A percentile compares a stretch with the other conserved stretches of the same genome.
phyloP scores from a whole-genome alignment of 2,113 vertebrate species.

The Pungitius pungitius region DNA sequence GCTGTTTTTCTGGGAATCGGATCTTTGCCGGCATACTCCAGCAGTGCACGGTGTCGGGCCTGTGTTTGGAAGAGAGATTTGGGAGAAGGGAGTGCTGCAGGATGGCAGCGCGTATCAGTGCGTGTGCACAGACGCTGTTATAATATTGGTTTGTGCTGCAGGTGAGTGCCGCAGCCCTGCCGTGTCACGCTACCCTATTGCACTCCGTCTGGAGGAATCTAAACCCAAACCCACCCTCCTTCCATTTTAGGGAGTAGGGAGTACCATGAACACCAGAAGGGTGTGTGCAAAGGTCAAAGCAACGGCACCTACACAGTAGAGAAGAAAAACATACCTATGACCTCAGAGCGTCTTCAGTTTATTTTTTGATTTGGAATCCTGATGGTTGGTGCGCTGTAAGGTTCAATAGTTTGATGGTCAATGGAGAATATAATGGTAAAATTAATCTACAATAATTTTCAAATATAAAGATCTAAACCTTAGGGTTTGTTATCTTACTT shows the following conservation, averaged over 20 bases:
- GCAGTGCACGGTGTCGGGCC: constrained; percentile 49
- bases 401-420: background rate
- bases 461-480: background rate
- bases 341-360: background rate
- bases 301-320: constrained; percentile 13
- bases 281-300: constrained; percentile 17
- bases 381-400: background rate
- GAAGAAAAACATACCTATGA: constrained; percentile 11
- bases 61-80: constrained; percentile 57
- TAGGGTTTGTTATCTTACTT: background rate
- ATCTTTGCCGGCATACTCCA: constrained; percentile 43
- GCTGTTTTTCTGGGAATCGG: constrained; percentile 69
- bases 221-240: constrained; percentile 53
- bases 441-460: background rate
- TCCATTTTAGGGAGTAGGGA: constrained; percentile 23
- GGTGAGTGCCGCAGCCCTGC: constrained; percentile 36
- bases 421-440: background rate
- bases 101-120: constrained; percentile 32
- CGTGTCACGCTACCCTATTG: constrained; percentile 62
- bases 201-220: constrained; percentile 50
- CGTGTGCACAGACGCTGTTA: constrained; percentile 62
- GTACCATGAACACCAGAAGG: constrained; percentile 12
- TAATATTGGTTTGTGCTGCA: constrained; percentile 70
- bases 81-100: constrained; percentile 47
- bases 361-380: background rate